Conservation (phyloP, 2,797 vertebrate genomes). For the Sebastolobus alascanus region DNA sequence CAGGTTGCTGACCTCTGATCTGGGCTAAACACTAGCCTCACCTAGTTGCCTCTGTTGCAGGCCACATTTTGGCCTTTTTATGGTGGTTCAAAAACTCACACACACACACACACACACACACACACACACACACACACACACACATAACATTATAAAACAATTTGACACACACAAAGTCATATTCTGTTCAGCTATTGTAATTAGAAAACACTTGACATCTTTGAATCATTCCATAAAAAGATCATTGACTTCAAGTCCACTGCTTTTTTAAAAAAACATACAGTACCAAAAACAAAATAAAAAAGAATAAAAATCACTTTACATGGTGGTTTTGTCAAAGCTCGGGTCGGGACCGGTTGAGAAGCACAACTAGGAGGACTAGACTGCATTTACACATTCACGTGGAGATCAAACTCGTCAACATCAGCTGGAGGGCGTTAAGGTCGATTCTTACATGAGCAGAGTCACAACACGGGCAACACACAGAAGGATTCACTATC, state of each 20-base stretch:
- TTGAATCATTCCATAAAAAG: slow-evolving; percentile 65
- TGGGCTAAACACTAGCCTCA: too few relatives aligned
- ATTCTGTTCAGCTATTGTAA: slow-evolving; percentile 49
- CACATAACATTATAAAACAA: neutral
- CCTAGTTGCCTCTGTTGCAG: neutral
- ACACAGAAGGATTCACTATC: slow-evolving; percentile 27
- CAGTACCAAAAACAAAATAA: slow-evolving; percentile 58
- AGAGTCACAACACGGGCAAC: slow-evolving; percentile 27
- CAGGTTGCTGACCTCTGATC: too few relatives aligned
- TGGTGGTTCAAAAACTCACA: neutral
- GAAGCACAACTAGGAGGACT: slow-evolving; percentile 24
- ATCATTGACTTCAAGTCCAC: slow-evolving; percentile 41
- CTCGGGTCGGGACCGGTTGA: neutral
- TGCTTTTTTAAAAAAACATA: slow-evolving; percentile 23
- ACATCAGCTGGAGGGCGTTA: neutral
- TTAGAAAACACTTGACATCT: slow-evolving; percentile 68
- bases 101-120: neutral
- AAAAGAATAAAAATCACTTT: slow-evolving; percentile 44
- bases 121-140: neutral
- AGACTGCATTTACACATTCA: slow-evolving; percentile 37
- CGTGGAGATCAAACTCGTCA: slow-evolving; percentile 1
- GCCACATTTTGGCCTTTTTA: neutral
- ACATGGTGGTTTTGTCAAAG: slow-evolving; percentile 26
- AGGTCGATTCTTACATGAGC: neutral
- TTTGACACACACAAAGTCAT: neutral